These are phyloP conservation scores for Apostichopus leukothele DNA, from an alignment of 53 echinoderm and acorn worm species.

Conservation along the genomic window DNA sequence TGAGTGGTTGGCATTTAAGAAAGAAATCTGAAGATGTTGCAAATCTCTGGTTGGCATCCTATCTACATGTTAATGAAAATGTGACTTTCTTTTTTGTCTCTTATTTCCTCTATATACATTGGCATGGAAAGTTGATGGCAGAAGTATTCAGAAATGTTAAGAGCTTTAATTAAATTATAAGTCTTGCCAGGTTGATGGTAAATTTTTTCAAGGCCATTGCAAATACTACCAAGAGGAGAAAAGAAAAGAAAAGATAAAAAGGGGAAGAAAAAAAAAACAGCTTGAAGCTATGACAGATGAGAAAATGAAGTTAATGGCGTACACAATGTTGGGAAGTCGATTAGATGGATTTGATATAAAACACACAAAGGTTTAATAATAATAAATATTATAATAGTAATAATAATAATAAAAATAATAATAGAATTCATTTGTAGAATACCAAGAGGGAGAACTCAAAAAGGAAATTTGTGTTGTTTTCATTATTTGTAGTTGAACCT, in stretches of 20 bases:
- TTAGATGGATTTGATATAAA: no score
- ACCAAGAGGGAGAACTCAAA: no score
- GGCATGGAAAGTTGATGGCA: neutral
- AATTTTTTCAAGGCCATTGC: neutral
- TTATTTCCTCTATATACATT: neutral
- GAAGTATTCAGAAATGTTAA: neutral
- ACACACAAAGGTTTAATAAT: no score
- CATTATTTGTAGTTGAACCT: no score
- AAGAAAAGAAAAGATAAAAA: neutral
- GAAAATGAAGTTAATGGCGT: no score
- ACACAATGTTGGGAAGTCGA: no score
- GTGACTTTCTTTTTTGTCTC: neutral
- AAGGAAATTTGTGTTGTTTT: no score
- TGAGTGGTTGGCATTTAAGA: neutral
- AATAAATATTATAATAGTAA: no score
- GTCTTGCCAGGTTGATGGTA: neutral
- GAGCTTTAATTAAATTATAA: conserved; percentile 6
- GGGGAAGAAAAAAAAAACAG: no score
- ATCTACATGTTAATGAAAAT: conserved; percentile 1
- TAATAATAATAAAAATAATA: no score
- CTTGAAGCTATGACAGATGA: no score
- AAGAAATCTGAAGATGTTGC: neutral
- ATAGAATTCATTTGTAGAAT: no score
- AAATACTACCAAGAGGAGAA: neutral
- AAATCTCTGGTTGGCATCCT: conserved; percentile 1